Base-by-base conservation (phyloP, 2,888 invertebrate genomes). In the Byasa hedistus region DNA sequence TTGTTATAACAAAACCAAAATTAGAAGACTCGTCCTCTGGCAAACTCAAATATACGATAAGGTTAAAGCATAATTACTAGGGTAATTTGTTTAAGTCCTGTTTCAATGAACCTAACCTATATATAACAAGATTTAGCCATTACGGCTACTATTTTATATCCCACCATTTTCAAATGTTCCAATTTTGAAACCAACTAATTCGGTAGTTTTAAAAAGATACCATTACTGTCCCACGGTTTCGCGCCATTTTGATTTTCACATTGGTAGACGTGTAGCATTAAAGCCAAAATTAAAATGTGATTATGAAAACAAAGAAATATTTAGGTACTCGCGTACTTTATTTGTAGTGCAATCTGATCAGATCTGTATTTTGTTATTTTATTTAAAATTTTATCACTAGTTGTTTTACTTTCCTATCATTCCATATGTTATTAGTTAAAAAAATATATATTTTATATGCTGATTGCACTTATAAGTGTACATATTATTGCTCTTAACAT, bases 231-330 rank as follows among this genome's bases (percentile, higher is more conserved):
- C 79, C 76, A 77, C 80, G 80, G 84, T 88, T 88, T 86, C 86
- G 12, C 86, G 19, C 88, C 78, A 74, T 73, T 69, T 84, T 86
- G 83, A 78, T 83, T 84, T 76, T 78, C 73, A 80, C 78, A 68
- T 64, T 72, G 75, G 70, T 71, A 76, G 78, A 69, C 76, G 39
- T 39, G 71, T 80, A 74, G 61, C 57, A 55, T 58, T 77, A 75
- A 85, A 85, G 88, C 89, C 89, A 90, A 89, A 90, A 85, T 87
- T 74, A 77, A 76, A 82, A 81, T 87, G 89, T 89, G 88, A 88
- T 87, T 84, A 76, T 70, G 71, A 81, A 77, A 76, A 84, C 84
- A 85, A 82, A 85, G 76, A 78, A 78, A 76, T 77, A 71, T 72
- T 70, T 72, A 74, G 61, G 69, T 70, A 72, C 69, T 68, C 3